phyloP scores from a whole-genome alignment of 2,888 invertebrate genomes.

The Oeneis ivallda region DNA sequence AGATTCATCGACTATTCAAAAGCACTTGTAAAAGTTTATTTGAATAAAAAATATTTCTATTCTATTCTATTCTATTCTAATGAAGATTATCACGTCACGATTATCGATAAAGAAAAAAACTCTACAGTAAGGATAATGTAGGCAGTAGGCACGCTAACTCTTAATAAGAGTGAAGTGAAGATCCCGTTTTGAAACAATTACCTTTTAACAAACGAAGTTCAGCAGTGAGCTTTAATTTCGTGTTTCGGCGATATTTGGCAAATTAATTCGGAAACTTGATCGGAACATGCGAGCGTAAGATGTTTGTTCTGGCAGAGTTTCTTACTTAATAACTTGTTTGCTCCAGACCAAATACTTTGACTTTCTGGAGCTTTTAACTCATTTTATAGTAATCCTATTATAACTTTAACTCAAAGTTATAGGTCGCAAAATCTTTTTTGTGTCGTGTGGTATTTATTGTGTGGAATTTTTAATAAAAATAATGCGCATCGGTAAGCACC shows the following conservation, averaged over 20 bases:
- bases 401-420: slow-evolving; percentile 10
- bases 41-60: no score
- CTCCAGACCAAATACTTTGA: slow-evolving; percentile 32
- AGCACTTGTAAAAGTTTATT: no score
- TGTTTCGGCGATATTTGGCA: slow-evolving; percentile 76
- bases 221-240: slow-evolving; percentile 71
- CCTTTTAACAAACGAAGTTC: slow-evolving; percentile 75
- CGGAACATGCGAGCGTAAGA: slow-evolving; percentile 70
- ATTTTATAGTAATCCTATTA: slow-evolving; percentile 36
- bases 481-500: no score
- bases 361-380: slow-evolving; percentile 31
- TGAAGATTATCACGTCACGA: no score
- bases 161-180: slow-evolving; percentile 16
- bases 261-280: slow-evolving; percentile 76
- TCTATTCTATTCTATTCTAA: no score
- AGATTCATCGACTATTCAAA: no score
- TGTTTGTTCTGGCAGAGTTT: slow-evolving; percentile 66
- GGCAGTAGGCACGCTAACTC: neutral
- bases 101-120: neutral
- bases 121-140: slow-evolving; percentile 5
- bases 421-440: slow-evolving; percentile 4
- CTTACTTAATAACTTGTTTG: slow-evolving; percentile 51
- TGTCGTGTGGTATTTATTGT: no score
- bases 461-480: no score
- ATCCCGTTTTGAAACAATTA: slow-evolving; percentile 65